Evolutionary conservation across 2,888 invertebrate genomes (phyloP).

Genomic region (Pyrrhosoma nymphula): DNA sequence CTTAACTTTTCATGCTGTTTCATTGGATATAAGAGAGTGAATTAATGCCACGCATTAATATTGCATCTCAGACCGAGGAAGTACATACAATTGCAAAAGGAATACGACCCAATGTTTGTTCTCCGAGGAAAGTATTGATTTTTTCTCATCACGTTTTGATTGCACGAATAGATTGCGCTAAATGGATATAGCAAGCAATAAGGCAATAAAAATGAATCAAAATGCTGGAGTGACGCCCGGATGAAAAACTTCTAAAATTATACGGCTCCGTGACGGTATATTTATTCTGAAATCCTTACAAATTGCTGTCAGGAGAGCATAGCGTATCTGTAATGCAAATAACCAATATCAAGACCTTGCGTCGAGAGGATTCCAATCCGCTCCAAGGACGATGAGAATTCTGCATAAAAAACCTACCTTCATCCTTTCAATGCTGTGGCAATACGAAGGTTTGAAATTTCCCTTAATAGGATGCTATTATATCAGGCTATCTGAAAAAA

Average conservation of each 20-base stretch:
- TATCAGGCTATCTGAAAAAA: too few relatives aligned
- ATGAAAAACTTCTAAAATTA: neutral
- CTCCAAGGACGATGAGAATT: neutral
- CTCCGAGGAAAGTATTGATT: too few relatives aligned
- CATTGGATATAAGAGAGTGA: too few relatives aligned
- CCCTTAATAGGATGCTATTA: neutral
- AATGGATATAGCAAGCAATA: too few relatives aligned
- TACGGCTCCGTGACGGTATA: neutral
- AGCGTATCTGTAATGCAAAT: neutral
- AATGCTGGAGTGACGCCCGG: neutral
- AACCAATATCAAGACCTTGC: neutral
- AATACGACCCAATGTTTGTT: too few relatives aligned
- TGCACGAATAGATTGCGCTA: too few relatives aligned
- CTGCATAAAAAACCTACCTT: neutral
- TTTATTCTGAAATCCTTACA: neutral
- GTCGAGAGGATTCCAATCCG: neutral
- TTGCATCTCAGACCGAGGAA: too few relatives aligned
- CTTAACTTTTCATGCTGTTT: too few relatives aligned
- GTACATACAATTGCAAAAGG: too few relatives aligned
- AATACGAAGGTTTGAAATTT: neutral
- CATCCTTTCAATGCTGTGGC: neutral
- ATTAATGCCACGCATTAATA: too few relatives aligned
- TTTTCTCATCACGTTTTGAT: too few relatives aligned
- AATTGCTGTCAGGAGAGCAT: neutral
- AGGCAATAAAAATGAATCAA: too few relatives aligned